Conservation (phyloP, 2,888 invertebrate species). For the Papilio elwesi region DNA sequence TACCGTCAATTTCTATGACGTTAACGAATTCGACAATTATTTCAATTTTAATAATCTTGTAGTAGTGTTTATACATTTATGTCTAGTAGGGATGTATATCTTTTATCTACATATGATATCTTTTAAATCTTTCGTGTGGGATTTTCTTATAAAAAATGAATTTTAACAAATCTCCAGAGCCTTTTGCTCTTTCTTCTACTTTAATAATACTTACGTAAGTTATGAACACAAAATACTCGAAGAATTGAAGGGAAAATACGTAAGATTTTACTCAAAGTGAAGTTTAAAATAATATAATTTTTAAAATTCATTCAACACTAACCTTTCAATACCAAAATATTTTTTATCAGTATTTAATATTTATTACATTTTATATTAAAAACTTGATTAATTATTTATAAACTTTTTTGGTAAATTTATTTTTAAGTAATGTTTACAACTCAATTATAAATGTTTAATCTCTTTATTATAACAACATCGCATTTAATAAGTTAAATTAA, state of each 20-base stretch:
- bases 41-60: conserved; percentile 40
- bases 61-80: conserved; percentile 64
- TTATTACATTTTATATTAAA: neutral
- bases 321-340: too few relatives aligned
- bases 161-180: neutral
- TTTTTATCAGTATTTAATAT: neutral
- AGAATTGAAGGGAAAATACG: neutral
- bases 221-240: neutral
- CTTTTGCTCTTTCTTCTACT: conserved; percentile 11
- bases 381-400: neutral
- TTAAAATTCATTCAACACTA: neutral
- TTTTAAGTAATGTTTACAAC: conserved; percentile 37
- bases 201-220: neutral
- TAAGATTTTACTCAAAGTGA: neutral
- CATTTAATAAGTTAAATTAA: neutral
- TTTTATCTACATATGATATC: conserved; percentile 46
- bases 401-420: conserved; percentile 42
- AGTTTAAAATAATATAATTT: neutral
- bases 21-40: conserved; percentile 64
- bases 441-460: conserved; percentile 25
- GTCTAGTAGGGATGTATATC: conserved; percentile 50
- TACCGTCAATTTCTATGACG: conserved; percentile 73
- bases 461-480: neutral
- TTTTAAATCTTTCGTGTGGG: conserved; percentile 3
- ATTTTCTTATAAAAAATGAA: neutral